A percentile compares a stretch with the other conserved stretches of the same genome.
phyloP scores from a whole-genome alignment of 2,113 vertebrate genomes.

The Rissa tridactyla region DNA sequence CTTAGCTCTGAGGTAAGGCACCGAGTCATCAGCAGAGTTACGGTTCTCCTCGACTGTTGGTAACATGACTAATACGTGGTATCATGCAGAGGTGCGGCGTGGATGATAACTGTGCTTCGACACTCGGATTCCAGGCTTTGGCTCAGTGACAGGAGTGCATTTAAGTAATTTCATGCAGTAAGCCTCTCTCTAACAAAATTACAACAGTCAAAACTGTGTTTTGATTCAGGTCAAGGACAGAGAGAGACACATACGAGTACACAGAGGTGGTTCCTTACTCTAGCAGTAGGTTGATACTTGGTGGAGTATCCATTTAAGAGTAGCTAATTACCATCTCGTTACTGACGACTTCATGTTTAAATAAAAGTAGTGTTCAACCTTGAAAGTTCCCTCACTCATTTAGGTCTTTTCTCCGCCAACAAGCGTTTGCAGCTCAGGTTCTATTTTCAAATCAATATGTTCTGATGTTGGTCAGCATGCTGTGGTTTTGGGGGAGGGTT shows the following conservation, averaged over 20 bases:
- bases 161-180: neutral
- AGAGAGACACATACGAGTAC: accelerated
- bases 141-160: neutral
- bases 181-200: constrained; percentile 11
- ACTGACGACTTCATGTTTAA: neutral
- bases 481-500: neutral
- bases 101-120: neutral
- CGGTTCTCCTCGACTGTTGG: neutral
- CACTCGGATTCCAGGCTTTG: neutral
- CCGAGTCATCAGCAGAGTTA: neutral
- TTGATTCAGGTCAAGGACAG: constrained; percentile 16
- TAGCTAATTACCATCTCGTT: neutral
- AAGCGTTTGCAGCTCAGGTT: neutral
- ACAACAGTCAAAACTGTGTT: neutral
- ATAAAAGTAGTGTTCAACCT: neutral
- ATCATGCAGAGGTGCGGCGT: accelerated
- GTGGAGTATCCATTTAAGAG: neutral
- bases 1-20: neutral
- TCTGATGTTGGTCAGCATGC: neutral
- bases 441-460: accelerated
- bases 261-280: neutral
- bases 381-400: neutral
- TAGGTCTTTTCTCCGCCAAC: neutral
- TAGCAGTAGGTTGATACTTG: neutral
- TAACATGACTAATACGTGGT: accelerated